Evolutionary conservation across 2,888 invertebrate species (phyloP).

Genomic region (Eueremaeus valkanovi): DNA sequence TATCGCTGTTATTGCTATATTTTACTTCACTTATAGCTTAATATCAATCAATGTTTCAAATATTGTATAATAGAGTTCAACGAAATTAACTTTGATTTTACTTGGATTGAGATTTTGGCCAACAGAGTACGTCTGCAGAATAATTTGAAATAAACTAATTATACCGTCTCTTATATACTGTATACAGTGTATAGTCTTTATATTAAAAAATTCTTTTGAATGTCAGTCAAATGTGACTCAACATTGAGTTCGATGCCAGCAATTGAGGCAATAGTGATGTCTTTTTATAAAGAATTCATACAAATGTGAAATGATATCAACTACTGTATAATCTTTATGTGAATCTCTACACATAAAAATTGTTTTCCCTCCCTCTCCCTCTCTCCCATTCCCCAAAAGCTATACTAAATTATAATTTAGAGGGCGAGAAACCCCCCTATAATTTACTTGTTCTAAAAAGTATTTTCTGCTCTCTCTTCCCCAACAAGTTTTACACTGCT

Average conservation of each 20-base stretch:
- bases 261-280: not conserved
- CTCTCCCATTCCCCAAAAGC: no score
- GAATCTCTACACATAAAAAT: not conserved
- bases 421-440: conserved; percentile 30
- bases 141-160: no score
- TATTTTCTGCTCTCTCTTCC: conserved; percentile 13
- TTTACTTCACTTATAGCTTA: no score
- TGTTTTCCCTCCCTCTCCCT: no score
- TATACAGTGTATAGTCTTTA: not conserved
- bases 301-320: conserved; percentile 17
- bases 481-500: conserved; percentile 4
- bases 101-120: no score
- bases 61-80: no score
- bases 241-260: not conserved
- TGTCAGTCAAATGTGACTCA: conserved; percentile 8
- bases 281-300: not conserved
- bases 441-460: not conserved
- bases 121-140: no score
- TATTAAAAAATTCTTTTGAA: not conserved
- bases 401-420: conserved; percentile 15
- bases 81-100: no score
- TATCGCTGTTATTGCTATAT: no score
- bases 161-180: no score
- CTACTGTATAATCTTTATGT: conserved; percentile 20
- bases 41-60: no score